These are phyloP conservation scores for Carcharodon carcharias DNA, from an alignment of 2,797 vertebrate genomes.

Conservation along the genomic window DNA sequence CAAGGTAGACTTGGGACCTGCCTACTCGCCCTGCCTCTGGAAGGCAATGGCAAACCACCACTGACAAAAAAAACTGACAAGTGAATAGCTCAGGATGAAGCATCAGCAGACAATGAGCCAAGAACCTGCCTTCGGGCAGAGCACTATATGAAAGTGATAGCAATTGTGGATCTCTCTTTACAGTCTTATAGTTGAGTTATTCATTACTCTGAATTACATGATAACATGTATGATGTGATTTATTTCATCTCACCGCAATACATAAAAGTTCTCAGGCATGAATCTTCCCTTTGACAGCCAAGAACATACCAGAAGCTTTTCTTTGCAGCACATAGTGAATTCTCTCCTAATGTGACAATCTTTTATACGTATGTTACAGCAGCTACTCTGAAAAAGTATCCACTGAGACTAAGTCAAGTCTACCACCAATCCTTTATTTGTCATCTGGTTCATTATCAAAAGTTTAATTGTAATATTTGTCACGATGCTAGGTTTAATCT, in stretches of 20 bases:
- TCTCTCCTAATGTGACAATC: neutral
- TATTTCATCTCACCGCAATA: neutral
- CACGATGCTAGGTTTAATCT: neutral
- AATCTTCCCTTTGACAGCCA: neutral
- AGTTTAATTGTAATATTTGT: neutral
- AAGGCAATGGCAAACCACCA: too few relatives aligned
- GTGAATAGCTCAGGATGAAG: too few relatives aligned
- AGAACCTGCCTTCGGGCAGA: too few relatives aligned
- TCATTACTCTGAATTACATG: neutral
- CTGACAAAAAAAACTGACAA: too few relatives aligned
- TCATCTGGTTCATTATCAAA: neutral
- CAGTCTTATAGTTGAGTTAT: neutral
- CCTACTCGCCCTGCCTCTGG: too few relatives aligned
- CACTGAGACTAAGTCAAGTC: neutral
- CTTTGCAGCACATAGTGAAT: neutral
- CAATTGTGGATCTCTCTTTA: neutral
- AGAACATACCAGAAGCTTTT: neutral
- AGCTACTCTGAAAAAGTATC: neutral
- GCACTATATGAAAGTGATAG: neutral
- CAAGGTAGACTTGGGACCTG: too few relatives aligned
- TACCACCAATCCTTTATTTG: neutral
- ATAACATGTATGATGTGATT: neutral
- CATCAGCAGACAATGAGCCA: too few relatives aligned
- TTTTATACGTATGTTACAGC: neutral
- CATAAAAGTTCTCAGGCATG: neutral